Evolutionary conservation across 2,888 invertebrate species (phyloP), one percentile per base, ranked within the genome.

Genomic region (Caenorhabditis drosophilae): DNA sequence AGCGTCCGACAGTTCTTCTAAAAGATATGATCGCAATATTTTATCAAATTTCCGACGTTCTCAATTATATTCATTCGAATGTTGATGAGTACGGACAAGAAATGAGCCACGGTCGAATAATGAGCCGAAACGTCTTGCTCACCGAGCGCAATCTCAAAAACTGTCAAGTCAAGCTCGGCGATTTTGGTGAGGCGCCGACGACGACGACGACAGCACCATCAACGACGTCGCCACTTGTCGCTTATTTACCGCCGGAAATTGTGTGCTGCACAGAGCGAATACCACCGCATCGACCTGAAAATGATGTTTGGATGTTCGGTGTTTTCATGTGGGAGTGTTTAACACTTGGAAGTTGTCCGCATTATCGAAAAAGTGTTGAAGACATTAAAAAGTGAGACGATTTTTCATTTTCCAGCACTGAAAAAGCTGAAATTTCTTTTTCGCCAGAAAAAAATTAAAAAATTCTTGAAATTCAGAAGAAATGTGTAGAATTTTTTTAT

Each of bases 271-370:
- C 73, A 22, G 80, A 80, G 42, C 49, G 59, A 26, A 42, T 56
- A 7, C 63, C 78, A 12, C 73, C 64, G 18, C 81, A 81, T 57
- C 67, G 78, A 7, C 70, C 78, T 2, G 81, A 81, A 52, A 75
- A 76, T 41, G 81, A 81, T 59, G 77, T 79, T 15, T 81, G 81
- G 79, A 79, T 79, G 79, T 78, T 79, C 38, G 79, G 79, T 27
- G 78, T 79, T 3, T 68, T 79, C 7, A 61, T 69, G 20, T 81
- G 80, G 81, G 79, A 81, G 50, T 81, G 80, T 48, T 73, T 78
- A 44, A 79, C 79, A 1, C 61, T 79, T 4, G 78, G 80, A n/a
- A 76, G 76, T n/a, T 71, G 74, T 16, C 78, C 78, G 11, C 81
- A 81, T 58, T 82, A 67, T 54, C 75, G 78, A 64, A 63, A 77